Evolutionary conservation across 2,888 invertebrate genomes (phyloP), one percentile per base, ranked within the genome.

Genomic region (Tromatobia lineatoria): DNA sequence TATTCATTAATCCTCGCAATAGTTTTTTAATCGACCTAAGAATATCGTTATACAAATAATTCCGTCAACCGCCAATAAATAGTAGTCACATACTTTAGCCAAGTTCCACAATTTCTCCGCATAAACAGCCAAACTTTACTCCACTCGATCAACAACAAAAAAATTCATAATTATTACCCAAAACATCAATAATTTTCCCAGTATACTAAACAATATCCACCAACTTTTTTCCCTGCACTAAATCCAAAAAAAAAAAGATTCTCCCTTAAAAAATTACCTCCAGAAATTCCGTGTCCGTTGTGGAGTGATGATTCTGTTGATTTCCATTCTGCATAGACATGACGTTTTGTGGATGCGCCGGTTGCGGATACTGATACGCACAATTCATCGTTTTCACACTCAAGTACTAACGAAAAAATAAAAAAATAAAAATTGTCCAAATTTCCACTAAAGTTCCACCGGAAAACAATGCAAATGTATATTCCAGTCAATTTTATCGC

Each of bases 341-440:
- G 45, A 91, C 89, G 82, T 91, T 91, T 61, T 93, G 93, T 11
- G 93, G 92, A 88, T 93, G 93, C 64, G 90, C 88, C 15, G 90
- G 88, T 69, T 93, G 92, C 45, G 93, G 90, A 81, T 93, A 93
- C 86, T 94, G 93, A 89, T 93, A 93, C 59, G 93, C 93, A 89
- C 93, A 93, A 89, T 93, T 93, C 93, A 93, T 93, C 29, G 82
- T 86, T 20, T 18, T 20, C 66, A 47, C 78, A 45, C 64, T 76
- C 29, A 11, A 45, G 45, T 38, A 23, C 34, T 67, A 74, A 20
- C 78, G 61, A 29, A 50, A 69, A 61, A 34, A 50, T 23, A 38
- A 15, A 15, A 11, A 25, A 2, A 15, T n/a, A n/a, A 42, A 45
- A n/a, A n/a, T 23, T 6, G 38, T 42, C 25, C 23, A 23, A 20